phyloP scores from a whole-genome alignment of 2,113 vertebrate genomes.

The Rhea pennata region DNA sequence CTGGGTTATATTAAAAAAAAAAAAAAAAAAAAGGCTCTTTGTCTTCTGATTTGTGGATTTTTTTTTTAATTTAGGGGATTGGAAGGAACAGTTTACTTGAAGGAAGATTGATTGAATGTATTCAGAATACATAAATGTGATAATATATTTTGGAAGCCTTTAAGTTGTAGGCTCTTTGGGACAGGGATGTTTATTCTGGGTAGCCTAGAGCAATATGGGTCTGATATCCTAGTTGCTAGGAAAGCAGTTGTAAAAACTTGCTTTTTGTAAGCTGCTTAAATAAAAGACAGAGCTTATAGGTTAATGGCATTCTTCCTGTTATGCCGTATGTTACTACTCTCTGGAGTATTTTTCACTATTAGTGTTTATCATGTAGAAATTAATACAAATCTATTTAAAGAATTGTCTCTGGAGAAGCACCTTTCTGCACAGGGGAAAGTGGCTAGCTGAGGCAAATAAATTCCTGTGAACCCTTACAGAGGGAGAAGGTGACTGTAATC shows the following conservation, averaged over 20 bases:
- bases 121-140: neutral
- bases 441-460: neutral
- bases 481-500: neutral
- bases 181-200: neutral
- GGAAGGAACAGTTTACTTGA: neutral
- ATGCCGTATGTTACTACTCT: neutral
- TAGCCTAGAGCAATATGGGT: neutral
- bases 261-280: neutral
- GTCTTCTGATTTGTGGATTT: neutral
- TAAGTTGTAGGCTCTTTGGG: neutral
- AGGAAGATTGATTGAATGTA: neutral
- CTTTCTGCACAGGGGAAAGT: fast-evolving
- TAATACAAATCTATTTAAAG: neutral
- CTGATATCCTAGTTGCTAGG: neutral
- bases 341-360: neutral
- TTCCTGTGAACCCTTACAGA: neutral
- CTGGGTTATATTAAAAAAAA: neutral
- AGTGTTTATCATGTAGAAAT: neutral
- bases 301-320: neutral
- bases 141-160: neutral
- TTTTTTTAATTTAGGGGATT: neutral
- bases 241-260: neutral
- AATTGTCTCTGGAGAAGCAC: neutral
- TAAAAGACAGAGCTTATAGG: neutral
- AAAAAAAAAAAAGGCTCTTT: neutral